Evolutionary conservation across 1,140 invertebrate genomes (phyloP).

Genomic region (Trichogramma pretiosum): DNA sequence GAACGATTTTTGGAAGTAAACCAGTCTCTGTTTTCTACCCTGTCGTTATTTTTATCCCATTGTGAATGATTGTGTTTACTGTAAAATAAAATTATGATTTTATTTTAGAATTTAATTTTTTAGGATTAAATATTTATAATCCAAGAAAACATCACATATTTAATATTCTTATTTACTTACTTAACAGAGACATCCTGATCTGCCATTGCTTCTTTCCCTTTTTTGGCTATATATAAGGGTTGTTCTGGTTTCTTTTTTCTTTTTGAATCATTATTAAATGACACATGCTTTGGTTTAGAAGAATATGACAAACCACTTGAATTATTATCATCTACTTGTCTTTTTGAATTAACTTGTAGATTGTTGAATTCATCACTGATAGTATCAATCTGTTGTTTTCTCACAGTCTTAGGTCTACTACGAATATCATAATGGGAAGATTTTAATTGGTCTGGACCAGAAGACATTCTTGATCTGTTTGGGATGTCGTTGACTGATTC

Average conservation of each 20-base stretch:
- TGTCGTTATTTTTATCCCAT: conserved; percentile 30
- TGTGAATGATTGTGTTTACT: no score
- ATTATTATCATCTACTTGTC: conserved; percentile 27
- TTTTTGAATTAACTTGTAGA: conserved; percentile 31
- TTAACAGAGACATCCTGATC: conserved; percentile 35
- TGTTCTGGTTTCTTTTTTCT: conserved; percentile 51
- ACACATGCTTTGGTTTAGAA: conserved; percentile 30
- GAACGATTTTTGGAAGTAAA: conserved; percentile 34
- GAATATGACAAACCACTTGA: conserved; percentile 25
- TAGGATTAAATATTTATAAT: no score
- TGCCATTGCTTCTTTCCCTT: conserved; percentile 45
- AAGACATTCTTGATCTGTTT: conserved; percentile 29
- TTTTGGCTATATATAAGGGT: conserved; percentile 48
- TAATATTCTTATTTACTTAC: no score
- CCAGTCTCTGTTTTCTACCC: conserved; percentile 34
- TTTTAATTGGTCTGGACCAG: conserved; percentile 35
- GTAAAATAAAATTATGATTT: no score
- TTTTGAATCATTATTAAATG: conserved; percentile 33
- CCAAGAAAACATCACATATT: no score
- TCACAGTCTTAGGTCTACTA: conserved; percentile 22
- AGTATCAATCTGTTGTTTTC: conserved; percentile 26
- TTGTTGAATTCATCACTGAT: conserved; percentile 32
- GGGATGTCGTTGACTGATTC: conserved; percentile 38
- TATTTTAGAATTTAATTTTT: no score
- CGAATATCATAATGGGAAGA: conserved; percentile 25